A percentile compares a stretch with the other conserved stretches of the same genome.
Evolutionary conservation across 2,797 vertebrate species (phyloP).

Genomic region (Semotilus atromaculatus): DNA sequence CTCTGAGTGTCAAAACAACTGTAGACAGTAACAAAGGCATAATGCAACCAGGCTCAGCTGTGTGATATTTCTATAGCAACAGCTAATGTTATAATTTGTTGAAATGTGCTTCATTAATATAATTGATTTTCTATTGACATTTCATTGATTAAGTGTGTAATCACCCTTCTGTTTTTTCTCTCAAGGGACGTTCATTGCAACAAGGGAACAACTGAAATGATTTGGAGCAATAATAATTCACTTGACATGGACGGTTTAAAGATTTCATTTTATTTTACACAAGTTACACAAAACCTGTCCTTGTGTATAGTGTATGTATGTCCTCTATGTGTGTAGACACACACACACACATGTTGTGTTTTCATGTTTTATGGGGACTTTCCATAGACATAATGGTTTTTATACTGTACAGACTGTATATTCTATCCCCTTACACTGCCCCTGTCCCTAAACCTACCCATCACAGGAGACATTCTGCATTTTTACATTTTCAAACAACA

Average conservation of each 20-base stretch:
- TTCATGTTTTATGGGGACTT: no score
- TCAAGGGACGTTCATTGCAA: background rate
- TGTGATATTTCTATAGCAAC: constrained; percentile 29
- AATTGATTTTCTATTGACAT: constrained; percentile 26
- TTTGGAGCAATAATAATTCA: background rate
- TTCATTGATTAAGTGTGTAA: constrained; percentile 15
- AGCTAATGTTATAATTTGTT: constrained; percentile 36
- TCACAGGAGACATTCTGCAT: no score
- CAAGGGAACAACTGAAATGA: background rate
- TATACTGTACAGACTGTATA: no score
- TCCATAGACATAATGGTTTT: no score
- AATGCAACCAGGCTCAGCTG: background rate
- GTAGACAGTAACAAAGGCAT: background rate
- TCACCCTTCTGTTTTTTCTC: background rate
- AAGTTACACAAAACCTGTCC: background rate
- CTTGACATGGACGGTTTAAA: background rate
- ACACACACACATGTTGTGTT: no score
- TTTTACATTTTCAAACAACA: no score
- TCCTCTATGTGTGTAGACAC: no score
- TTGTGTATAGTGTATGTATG: background rate
- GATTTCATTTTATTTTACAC: background rate
- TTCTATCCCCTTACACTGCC: no score
- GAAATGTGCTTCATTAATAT: constrained; percentile 20
- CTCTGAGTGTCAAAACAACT: background rate
- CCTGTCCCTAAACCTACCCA: no score